Conservation (phyloP, 1,140 invertebrate genomes). For the Drosophila nigrodunni region DNA sequence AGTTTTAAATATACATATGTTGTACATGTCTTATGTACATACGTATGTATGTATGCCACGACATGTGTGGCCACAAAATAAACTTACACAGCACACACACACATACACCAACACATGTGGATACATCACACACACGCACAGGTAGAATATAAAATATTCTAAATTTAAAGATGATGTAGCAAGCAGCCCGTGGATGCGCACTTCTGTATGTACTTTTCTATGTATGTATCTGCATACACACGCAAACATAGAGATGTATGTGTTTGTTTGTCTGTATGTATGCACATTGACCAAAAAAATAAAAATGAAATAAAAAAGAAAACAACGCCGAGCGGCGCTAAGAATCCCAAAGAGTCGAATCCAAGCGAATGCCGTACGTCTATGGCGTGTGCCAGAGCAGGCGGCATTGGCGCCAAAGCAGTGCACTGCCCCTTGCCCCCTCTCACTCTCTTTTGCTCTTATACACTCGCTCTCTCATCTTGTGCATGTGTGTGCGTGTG, state of each 20-base stretch:
- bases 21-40: background rate
- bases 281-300: constrained; percentile 22
- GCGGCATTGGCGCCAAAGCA: constrained; percentile 28
- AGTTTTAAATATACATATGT: background rate
- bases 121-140: constrained; percentile 49
- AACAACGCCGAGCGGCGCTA: constrained; percentile 63
- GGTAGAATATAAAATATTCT: constrained; percentile 78
- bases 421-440: background rate
- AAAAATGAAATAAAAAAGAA: constrained; percentile 13
- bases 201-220: constrained; percentile 39
- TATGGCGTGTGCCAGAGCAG: constrained; percentile 34
- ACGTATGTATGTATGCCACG: constrained; percentile 20
- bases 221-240: constrained; percentile 30
- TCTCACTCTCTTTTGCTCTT: background rate
- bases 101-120: constrained; percentile 12
- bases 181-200: constrained; percentile 61
- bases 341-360: constrained; percentile 46
- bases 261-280: constrained; percentile 32
- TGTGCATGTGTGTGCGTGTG: constrained; percentile 11
- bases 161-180: constrained; percentile 80
- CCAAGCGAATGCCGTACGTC: constrained; percentile 25
- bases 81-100: constrained; percentile 61
- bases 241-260: constrained; percentile 5
- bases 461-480: constrained; percentile 2
- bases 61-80: constrained; percentile 66